Evolutionary conservation across 2,797 vertebrate species (phyloP), one percentile per base, ranked within the genome.

Genomic region (Siniperca obscura): DNA sequence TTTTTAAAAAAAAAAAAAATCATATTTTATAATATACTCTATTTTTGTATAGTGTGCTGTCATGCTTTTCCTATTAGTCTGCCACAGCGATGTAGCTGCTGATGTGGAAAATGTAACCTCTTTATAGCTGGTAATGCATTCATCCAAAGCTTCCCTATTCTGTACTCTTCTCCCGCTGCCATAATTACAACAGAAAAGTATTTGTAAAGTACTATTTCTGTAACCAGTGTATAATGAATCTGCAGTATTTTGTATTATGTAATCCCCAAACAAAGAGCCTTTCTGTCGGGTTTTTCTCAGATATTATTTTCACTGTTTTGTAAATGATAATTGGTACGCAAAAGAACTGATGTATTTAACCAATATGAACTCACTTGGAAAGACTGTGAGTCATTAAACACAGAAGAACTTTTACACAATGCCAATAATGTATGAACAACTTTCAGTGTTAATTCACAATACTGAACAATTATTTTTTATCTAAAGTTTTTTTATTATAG

Each of bases 171-270:
- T 57, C 42, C 65, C 1, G 19, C 46, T 77, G 79, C 84, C 62
- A 16, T 87, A 83, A 91, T 87, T 84, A 69, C 64, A 74, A 79
- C 79, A 87, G 48, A 71, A 85, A 81, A 82, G 68, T 88, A 81
- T 78, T 81, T 87, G 73, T 87, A 74, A 84, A 91, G 68, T 52
- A 60, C 77, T 88, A 87, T 90, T 90, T 93, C 76, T 87, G 78
- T 88, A 84, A 85, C 79, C 53, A 80, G 68, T 89, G 27, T 87
- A 50, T 70, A 86, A 90, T 93, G 62, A 78, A 72, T 86, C 76
- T 91, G 85, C 87, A 86, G 82, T 86, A 84, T 86, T 93, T 86
- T 85, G 53, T 89, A 68, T 91, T 87, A 91, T 71, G 52, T 86
- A 89, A 90, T 76, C 56, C 19, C 40, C 9, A 64, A 89, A 92